phyloP scores from a whole-genome alignment of 1,140 invertebrate species.

The Habropoda laboriosa region DNA sequence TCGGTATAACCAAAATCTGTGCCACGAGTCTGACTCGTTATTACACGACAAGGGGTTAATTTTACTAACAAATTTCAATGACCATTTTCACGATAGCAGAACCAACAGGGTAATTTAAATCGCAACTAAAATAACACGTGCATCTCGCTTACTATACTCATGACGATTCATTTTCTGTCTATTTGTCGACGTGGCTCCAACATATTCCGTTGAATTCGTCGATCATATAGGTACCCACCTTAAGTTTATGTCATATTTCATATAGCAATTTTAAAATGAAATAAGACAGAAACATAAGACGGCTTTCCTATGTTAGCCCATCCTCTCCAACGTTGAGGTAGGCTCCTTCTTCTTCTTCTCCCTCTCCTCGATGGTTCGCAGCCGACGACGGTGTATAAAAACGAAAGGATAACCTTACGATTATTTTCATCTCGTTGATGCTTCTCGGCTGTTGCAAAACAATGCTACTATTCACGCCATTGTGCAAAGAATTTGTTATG shows the following conservation, averaged over 20 bases:
- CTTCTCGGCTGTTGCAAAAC: neutral
- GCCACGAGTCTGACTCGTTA: no score
- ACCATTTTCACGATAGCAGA: no score
- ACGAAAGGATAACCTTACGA: neutral
- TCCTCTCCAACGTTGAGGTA: neutral
- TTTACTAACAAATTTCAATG: no score
- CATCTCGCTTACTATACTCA: no score
- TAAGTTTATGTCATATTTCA: slow-evolving; percentile 83
- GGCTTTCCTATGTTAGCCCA: slow-evolving; percentile 77
- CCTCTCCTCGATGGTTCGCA: no score
- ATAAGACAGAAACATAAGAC: slow-evolving; percentile 83
- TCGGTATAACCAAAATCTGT: no score
- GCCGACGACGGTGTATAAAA: neutral
- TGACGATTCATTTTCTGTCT: no score
- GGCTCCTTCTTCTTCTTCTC: neutral
- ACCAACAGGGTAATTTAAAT: no score
- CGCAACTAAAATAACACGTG: no score
- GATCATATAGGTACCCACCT: slow-evolving; percentile 81
- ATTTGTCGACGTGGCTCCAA: no score
- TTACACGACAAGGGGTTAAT: no score
- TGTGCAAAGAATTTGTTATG: slow-evolving; percentile 55
- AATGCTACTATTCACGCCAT: slow-evolving; percentile 51
- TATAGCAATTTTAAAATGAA: slow-evolving; percentile 81
- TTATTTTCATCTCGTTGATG: neutral
- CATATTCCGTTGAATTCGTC: slow-evolving; percentile 59